These are phyloP conservation scores for Lapara coniferarum DNA, from an alignment of 2,888 invertebrate genomes.

Conservation along the genomic window DNA sequence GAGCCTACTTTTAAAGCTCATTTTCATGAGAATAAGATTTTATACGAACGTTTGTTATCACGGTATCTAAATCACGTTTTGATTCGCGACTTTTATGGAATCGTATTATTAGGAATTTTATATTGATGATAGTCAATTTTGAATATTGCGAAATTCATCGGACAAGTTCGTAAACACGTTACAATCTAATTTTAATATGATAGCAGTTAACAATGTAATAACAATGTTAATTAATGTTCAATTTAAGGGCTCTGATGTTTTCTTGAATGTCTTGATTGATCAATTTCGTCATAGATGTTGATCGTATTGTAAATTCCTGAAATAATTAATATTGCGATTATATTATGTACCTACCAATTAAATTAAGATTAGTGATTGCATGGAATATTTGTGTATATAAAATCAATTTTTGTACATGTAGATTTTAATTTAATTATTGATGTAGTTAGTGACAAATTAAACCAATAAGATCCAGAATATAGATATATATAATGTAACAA, in stretches of 20 bases:
- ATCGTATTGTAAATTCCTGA: conserved; percentile 69
- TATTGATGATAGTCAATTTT: conserved; percentile 30
- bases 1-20: conserved; percentile 27
- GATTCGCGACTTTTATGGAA: conserved; percentile 43
- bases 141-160: conserved; percentile 48
- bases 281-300: conserved; percentile 56
- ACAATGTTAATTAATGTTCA: conserved; percentile 40
- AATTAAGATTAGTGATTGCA: conserved; percentile 68
- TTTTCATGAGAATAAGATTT: conserved; percentile 45
- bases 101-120: conserved; percentile 36
- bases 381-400: conserved; percentile 77
- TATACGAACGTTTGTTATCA: conserved; percentile 44
- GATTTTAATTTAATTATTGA: conserved; percentile 78
- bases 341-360: conserved; percentile 70
- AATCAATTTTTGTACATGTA: conserved; percentile 81
- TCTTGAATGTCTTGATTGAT: conserved; percentile 57
- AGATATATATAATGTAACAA: conserved; percentile 66
- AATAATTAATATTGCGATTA: conserved; percentile 56
- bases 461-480: conserved; percentile 79
- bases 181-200: conserved; percentile 51
- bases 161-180: conserved; percentile 51
- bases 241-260: conserved; percentile 52
- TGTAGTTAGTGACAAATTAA: conserved; percentile 78
- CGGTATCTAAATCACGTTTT: conserved; percentile 43
- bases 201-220: conserved; percentile 44